Evolutionary conservation across 2,888 invertebrate species (phyloP).

Genomic region (Chymomyza procnemis): DNA sequence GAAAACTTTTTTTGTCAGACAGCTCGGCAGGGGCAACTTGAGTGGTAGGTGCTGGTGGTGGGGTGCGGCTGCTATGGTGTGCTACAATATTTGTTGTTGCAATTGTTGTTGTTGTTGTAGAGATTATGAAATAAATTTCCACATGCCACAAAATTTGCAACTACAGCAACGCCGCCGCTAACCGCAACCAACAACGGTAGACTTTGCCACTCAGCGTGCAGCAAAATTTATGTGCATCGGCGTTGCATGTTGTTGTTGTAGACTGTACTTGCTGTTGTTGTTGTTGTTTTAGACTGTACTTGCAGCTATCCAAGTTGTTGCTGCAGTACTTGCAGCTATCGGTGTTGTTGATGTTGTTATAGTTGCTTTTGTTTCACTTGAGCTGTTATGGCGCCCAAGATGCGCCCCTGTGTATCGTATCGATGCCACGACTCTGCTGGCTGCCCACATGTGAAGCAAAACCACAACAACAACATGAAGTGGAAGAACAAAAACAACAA

Average conservation of each 20-base stretch:
- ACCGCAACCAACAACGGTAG: constrained; percentile 43
- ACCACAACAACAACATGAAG: constrained; percentile 27
- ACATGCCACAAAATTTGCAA: constrained; percentile 65
- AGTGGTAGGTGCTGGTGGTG: neutral
- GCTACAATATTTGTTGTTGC: neutral
- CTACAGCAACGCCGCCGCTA: constrained; percentile 40
- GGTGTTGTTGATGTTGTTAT: neutral
- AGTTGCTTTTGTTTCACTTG: constrained; percentile 1
- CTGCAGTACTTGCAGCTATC: neutral
- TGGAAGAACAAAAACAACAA: constrained; percentile 31
- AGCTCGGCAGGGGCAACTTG: neutral
- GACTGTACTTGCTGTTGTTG: neutral
- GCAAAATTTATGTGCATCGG: constrained; percentile 21
- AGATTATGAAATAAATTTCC: constrained; percentile 72
- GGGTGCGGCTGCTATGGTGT: too few relatives aligned
- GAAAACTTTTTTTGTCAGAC: constrained; percentile 40
- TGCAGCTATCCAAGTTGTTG: neutral
- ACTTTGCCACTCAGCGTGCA: constrained; percentile 39
- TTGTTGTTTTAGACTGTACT: neutral
- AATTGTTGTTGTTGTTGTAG: constrained; percentile 39
- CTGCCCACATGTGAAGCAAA: constrained; percentile 9
- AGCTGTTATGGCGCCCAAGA: constrained; percentile 32
- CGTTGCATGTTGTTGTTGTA: neutral
- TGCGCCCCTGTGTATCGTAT: constrained; percentile 38
- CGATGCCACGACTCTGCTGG: constrained; percentile 10